phyloP scores from a whole-genome alignment of 2,113 vertebrate genomes.

The Pica pica region DNA sequence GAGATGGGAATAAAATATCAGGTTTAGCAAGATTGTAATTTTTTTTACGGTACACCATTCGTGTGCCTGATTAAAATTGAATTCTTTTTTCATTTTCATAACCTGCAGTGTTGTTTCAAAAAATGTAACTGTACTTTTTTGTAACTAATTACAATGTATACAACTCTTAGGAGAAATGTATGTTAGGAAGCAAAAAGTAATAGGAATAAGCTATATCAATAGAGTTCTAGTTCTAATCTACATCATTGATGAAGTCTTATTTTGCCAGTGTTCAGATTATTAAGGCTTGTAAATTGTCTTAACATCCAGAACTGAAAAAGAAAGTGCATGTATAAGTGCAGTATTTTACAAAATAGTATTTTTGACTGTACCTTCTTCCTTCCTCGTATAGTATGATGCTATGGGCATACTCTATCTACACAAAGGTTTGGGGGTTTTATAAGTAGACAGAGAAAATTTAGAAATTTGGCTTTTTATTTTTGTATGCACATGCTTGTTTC shows the following conservation, averaged over 20 bases:
- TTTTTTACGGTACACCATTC: background rate
- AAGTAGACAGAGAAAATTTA: background rate
- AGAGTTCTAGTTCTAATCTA: background rate
- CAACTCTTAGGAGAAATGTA: background rate
- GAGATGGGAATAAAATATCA: background rate
- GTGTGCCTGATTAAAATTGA: background rate
- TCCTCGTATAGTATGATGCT: background rate
- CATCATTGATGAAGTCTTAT: background rate
- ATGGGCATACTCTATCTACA: background rate
- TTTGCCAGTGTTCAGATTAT: background rate
- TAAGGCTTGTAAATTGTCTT: background rate
- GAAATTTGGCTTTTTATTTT: background rate
- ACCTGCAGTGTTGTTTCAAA: background rate
- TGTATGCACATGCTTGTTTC: background rate
- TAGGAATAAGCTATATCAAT: background rate
- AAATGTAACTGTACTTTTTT: background rate
- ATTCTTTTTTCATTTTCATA: background rate
- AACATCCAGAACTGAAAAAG: background rate
- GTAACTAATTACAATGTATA: background rate
- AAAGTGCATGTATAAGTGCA: background rate
- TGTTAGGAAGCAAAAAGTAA: background rate
- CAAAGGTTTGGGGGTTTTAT: background rate
- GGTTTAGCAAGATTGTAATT: background rate
- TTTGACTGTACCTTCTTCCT: background rate
- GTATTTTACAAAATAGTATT: background rate